Percentiles rank a stretch among this genome's conserved stretches.
These are phyloP conservation scores for Siderastrea siderea DNA, from an alignment of 92 coral and sea anemone species.

Conservation along the genomic window DNA sequence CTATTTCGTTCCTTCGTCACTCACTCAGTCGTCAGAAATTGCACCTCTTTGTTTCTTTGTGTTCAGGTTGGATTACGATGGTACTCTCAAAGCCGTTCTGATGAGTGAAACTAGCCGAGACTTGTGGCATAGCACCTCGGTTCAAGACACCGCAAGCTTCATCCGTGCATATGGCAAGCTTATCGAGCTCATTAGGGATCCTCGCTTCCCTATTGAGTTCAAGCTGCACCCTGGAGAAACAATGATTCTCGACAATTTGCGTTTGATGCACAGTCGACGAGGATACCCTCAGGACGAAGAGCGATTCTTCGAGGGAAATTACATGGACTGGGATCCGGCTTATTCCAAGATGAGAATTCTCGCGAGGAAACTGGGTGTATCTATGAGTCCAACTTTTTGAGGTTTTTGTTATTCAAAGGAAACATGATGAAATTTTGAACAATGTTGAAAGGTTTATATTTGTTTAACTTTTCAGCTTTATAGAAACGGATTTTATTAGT, in stretches of 20 bases:
- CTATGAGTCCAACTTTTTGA: not conserved
- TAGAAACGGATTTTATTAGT: too few relatives aligned
- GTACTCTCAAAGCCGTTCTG: conserved; percentile 10
- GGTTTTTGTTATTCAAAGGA: not conserved
- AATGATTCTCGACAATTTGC: conserved; percentile 44
- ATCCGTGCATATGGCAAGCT: conserved; percentile 49
- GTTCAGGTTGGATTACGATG: conserved; percentile 26
- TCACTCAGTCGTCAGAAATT: not conserved
- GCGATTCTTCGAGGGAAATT: not conserved
- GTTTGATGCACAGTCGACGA: conserved; percentile 18
- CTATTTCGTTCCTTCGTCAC: not conserved
- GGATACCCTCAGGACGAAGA: not conserved
- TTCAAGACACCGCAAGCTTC: conserved; percentile 46
- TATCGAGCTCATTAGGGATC: conserved; percentile 43
- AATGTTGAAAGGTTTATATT: too few relatives aligned
- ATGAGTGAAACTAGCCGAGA: conserved; percentile 26
- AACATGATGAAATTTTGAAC: too few relatives aligned
- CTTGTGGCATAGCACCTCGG: conserved; percentile 37
- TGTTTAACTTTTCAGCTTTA: too few relatives aligned
- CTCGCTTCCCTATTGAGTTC: conserved; percentile 27
- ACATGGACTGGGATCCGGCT: not conserved
- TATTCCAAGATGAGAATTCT: not conserved
- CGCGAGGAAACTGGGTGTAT: not conserved
- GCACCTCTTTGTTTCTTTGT: not conserved
- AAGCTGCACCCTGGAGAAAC: conserved; percentile 57